Base-by-base conservation (phyloP, 2,888 invertebrate genomes). In the Pseudococcus jackbeardsleyi region DNA sequence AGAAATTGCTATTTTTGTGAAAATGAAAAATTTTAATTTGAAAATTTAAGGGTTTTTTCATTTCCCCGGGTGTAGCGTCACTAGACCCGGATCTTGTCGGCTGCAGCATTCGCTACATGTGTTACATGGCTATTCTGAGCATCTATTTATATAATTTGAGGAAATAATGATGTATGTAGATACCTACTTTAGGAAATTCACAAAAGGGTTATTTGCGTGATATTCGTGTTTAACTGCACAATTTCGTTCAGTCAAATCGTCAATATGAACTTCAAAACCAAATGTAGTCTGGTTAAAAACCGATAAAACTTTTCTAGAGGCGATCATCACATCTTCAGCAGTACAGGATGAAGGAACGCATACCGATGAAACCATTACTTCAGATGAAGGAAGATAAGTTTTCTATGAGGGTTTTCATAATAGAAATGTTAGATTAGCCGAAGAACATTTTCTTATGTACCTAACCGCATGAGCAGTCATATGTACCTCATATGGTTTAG, bases 291-390 rank as follows among this genome's bases (percentile, higher is more conserved):
- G 42, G 46, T 79, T 79, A n/a, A 79, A 79, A 46, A 79, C 8
- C n/a, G 79, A 79, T 46, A 79, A 79, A 42, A n/a, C 46, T 46
- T 79, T 46, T 19, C 79, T 46, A 0, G 79, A 79, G 15, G 79
- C 79, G 6, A 4, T 19, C 12, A 12, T n/a, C 11, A 79, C 3
- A 8, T 79, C 79, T 5, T 0, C 9, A 9, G 46, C 9, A 3
- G 39, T 79, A 11, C 79, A 79, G 9, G 42, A 42, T 1, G 79
- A 79, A 46, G 79, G 79, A 46, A 79, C 46, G 11, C 79, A 79
- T 33, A 79, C 4, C 3, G 79, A 11, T 46, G 79, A 42, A 5
- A 79, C 0, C n/a, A 79, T 46, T 26, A 46, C 19, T 6, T 79
- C 22, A 15, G 11, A 17, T 19, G n/a, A 2, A 19, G 79, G 79